Base-by-base conservation (phyloP, 2,888 invertebrate species). In the Capitulum mitella region DNA sequence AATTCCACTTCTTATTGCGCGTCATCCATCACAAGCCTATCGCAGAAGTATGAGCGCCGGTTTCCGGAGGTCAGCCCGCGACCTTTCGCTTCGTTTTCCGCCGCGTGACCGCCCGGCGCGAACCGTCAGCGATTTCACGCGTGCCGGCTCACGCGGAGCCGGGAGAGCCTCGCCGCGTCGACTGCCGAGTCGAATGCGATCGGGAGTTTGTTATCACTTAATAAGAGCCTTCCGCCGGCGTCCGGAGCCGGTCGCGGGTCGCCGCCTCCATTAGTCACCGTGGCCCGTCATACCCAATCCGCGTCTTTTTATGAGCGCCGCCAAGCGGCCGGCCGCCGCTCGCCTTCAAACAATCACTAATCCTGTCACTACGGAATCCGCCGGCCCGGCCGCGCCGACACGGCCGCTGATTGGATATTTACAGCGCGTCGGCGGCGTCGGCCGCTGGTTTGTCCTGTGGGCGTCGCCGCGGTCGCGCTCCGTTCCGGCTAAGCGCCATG, bases 391-490 rank as follows among this genome's bases (percentile, higher is more conserved):
- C 61, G 32, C 32, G 10, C 29, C 6, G 58, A n/a, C 29, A 8
- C 61, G n/a, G 61, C 61, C 61, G 61, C 61, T 54, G 54, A 54
- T 54, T 54, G 54, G 54, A 10, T 61, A n/a, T 61, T 61, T 61
- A 32, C 32, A 16, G 61, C 32, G 32, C n/a, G 32, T 32, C 32
- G 32, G 1, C 12, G 32, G 29, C 61, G 12, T 3, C 32, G 61
- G n/a, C n/a, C 32, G 61, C 61, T 61, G 32, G 61, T 61, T 61
- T 61, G 61, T 61, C 22, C 51, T 16, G 5, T 51, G 5, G 22
- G 19, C 61, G 58, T 29, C 6, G 19, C 58, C 29, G n/a, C 29
- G n/a, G 58, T 6, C 58, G 58, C 58, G 58, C 26, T 54, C 58
- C 29, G 58, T 32, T n/a, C 61, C 61, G 61, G 12, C 32, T 32